phyloP scores from a whole-genome alignment of 2,888 invertebrate species.

The Litoditis marina region DNA sequence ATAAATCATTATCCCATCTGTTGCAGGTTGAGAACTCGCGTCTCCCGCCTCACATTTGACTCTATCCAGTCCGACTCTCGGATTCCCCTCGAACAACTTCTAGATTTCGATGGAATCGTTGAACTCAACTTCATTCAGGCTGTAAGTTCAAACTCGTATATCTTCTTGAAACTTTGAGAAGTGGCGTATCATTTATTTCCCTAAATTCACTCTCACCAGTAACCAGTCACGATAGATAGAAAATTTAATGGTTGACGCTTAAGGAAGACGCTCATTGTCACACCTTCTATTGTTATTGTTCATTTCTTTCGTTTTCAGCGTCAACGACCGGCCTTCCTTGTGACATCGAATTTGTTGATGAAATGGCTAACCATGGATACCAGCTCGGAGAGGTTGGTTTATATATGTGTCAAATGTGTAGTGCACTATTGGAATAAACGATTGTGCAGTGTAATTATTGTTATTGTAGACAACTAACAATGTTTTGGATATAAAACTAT shows the following conservation, averaged over 20 bases:
- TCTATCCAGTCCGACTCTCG: slow-evolving; percentile 6
- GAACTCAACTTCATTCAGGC: slow-evolving; percentile 1
- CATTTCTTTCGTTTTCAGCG: too few relatives aligned
- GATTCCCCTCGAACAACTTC: background rate
- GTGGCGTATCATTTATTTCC: too few relatives aligned
- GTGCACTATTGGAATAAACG: too few relatives aligned
- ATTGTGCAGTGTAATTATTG: too few relatives aligned
- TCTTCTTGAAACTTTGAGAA: background rate
- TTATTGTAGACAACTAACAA: too few relatives aligned
- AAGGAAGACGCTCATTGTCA: background rate
- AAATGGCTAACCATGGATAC: slow-evolving; percentile 2
- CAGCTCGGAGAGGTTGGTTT: too few relatives aligned
- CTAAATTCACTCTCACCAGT: too few relatives aligned
- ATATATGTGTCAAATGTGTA: too few relatives aligned
- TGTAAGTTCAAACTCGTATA: background rate
- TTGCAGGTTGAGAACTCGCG: background rate
- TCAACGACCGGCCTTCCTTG: slow-evolving; percentile 5
- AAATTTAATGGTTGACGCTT: too few relatives aligned
- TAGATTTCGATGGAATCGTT: background rate
- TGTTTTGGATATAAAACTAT: background rate
- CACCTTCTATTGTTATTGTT: background rate
- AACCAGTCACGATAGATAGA: too few relatives aligned
- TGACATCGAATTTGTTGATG: background rate
- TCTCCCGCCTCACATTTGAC: slow-evolving; percentile 5
- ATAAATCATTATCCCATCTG: too few relatives aligned